These are phyloP conservation scores for Leptodactylus fallax DNA, from an alignment of 2,797 vertebrate genomes.

Conservation along the genomic window DNA sequence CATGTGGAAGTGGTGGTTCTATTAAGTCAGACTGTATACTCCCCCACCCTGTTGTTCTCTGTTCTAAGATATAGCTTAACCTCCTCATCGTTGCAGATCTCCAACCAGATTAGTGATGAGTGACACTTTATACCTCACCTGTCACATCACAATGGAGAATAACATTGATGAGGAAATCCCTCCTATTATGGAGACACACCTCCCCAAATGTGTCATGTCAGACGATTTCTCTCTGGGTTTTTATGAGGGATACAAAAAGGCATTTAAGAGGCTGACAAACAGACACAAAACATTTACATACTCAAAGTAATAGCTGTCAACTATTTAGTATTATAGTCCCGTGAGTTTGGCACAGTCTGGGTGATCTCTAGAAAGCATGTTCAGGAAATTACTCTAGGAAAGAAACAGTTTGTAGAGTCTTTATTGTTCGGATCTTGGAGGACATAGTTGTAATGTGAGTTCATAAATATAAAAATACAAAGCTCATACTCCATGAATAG, in stretches of 20 bases:
- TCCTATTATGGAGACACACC: constrained; percentile 60
- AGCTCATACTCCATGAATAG: not conserved
- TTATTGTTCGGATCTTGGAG: not conserved
- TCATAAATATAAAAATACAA: not conserved
- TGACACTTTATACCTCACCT: constrained; percentile 59
- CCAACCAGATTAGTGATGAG: constrained; percentile 52
- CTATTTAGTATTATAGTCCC: constrained; percentile 20
- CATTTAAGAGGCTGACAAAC: constrained; percentile 59
- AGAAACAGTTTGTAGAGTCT: not conserved
- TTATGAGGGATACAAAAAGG: constrained; percentile 58
- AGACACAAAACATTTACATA: constrained; percentile 46
- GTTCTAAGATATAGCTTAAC: constrained; percentile 46
- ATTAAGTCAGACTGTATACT: constrained; percentile 40
- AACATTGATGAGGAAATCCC: constrained; percentile 60
- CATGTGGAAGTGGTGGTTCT: constrained; percentile 40
- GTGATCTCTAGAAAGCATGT: constrained; percentile 35
- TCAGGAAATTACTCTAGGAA: constrained; percentile 30
- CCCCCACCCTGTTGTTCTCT: constrained; percentile 60
- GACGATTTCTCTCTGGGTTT: constrained; percentile 52
- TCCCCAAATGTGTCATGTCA: constrained; percentile 57
- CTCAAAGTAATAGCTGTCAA: constrained; percentile 52
- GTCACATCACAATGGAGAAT: constrained; percentile 60
- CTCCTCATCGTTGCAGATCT: constrained; percentile 54
- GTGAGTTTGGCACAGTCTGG: constrained; percentile 4
- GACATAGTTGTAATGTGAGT: not conserved